Evolutionary conservation across 2,888 invertebrate species (phyloP), one percentile per base, ranked within the genome.

Genomic region (Congeria kusceri): DNA sequence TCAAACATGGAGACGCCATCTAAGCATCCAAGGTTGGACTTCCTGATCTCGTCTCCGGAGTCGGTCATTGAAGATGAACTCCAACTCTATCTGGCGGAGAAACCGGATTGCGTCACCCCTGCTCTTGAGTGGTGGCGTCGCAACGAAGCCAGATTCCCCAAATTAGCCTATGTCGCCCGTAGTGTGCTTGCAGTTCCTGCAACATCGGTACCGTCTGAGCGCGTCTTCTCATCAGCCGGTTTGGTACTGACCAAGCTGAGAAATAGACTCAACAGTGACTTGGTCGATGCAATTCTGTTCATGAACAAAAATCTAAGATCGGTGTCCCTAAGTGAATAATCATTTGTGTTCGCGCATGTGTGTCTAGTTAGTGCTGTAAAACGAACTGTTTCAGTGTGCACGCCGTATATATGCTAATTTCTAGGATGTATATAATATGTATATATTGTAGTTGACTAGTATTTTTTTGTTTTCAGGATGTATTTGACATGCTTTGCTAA

Each of bases 81-180:
- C 7, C 58, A 58, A 23, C 58, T 23, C 3, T 58, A 58, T 23
- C 23, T 58, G 3, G 58, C 58, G 3, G 58, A 58, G 15, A 58
- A 58, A 23, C 15, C 27, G 25, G 58, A 58, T 15, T 18, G 9
- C 18, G 15, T 7, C 3, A 28, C 58, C 4, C 58, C 27, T 25
- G 27, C 58, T 25, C 58, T 58, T 15, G 58, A 58, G 28, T 58
- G 58, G 58, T 58, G 58, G 58, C 58, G 9, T 15, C 58, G 28
- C 27, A 58, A 58, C 58, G 58, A 23, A 18, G 3, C 18, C 5
- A 3, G 28, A 18, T 58, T 58, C 23, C 58, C 58, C 3, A 58
- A 58, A 23, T 3, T 58, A 5, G 58, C 58, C 3, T 23, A 58
- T 23, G 28, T 58, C 23, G 58, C 58, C 25, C 58, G 58, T 7